phyloP scores from a whole-genome alignment of 2,113 vertebrate genomes.

The Amphiprion ocellaris region DNA sequence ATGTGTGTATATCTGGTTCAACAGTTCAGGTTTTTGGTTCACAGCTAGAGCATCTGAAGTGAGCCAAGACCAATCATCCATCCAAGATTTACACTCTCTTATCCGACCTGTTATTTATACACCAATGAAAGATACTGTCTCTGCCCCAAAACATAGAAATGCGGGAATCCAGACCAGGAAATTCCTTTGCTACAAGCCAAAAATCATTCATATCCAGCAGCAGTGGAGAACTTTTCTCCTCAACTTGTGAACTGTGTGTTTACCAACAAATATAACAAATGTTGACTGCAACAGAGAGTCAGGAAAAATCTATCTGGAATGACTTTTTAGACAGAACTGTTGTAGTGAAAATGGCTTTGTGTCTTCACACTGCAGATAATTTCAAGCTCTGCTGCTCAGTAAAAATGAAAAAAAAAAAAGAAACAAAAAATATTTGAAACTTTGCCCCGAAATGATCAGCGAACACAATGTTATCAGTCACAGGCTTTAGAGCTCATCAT shows the following conservation, averaged over 20 bases:
- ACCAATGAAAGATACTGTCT: constrained; percentile 34
- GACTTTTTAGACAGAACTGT: constrained; percentile 35
- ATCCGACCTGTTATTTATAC: constrained; percentile 52
- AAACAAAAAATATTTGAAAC: constrained; percentile 11
- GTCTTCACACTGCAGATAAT: constrained; percentile 58
- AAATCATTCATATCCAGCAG: constrained; percentile 17
- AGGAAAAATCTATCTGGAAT: constrained; percentile 49
- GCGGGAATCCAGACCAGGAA: constrained; percentile 17
- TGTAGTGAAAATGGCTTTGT: constrained; percentile 39
- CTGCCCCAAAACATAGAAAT: constrained; percentile 24
- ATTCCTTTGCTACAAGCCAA: constrained; percentile 42
- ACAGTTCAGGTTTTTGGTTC: constrained; percentile 17
- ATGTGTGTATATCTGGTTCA: constrained; percentile 21
- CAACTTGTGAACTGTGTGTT: constrained; percentile 27
- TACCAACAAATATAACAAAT: constrained; percentile 50
- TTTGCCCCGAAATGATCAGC: constrained; percentile 54
- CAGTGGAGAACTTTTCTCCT: not conserved
- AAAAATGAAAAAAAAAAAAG: constrained; percentile 26
- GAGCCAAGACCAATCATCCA: constrained; percentile 18
- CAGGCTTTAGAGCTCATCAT: constrained; percentile 54
- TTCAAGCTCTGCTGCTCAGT: constrained; percentile 68
- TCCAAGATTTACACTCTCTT: constrained; percentile 22
- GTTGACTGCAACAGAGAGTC: not conserved
- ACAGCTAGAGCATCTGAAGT: constrained; percentile 9
- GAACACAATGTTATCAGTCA: constrained; percentile 59